Conservation (phyloP, 2,113 vertebrate genomes). For the Axis porcinus region DNA sequence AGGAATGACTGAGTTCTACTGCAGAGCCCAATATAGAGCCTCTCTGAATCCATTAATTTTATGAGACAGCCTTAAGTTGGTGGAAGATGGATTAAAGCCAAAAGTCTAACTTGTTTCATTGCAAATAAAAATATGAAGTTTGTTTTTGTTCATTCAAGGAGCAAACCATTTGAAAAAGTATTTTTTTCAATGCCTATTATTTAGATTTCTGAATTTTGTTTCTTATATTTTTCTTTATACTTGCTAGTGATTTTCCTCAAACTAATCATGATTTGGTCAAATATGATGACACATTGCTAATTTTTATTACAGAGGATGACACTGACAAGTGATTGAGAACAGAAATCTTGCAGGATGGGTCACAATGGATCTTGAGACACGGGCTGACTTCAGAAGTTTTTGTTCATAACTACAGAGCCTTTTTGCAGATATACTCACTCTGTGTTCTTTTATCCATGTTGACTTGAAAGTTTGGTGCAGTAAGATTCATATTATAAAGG, state of each 20-base stretch:
- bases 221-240: neutral
- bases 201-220: neutral
- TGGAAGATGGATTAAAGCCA: neutral
- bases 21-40: neutral
- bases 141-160: neutral
- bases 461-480: neutral
- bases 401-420: neutral
- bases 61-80: neutral
- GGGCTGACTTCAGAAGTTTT: neutral
- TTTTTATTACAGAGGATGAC: neutral
- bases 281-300: neutral
- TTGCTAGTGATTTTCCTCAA: neutral
- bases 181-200: neutral
- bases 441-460: neutral
- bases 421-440: neutral
- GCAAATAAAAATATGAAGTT: neutral
- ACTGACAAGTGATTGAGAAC: neutral
- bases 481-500: neutral
- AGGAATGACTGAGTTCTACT: neutral
- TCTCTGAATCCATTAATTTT: neutral
- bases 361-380: neutral
- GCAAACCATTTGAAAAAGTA: neutral
- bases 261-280: neutral
- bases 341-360: neutral
- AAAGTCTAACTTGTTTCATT: neutral